These are phyloP conservation scores for Drosophila pandora DNA, from an alignment of 1,140 invertebrate genomes.

Conservation along the genomic window DNA sequence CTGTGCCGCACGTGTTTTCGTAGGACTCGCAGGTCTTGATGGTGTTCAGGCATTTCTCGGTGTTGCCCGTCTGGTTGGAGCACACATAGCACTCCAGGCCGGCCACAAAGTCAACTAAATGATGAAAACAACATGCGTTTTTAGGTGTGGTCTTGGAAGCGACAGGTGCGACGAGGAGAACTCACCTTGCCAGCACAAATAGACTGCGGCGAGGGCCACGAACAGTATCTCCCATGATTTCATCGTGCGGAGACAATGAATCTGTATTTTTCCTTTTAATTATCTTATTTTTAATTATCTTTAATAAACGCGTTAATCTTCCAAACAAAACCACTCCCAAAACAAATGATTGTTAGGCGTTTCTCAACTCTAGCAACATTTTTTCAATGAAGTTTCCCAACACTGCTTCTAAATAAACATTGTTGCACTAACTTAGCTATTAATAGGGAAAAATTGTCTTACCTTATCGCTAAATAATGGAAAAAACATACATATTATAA, in stretches of 20 bases:
- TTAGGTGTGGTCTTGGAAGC: conserved; percentile 54
- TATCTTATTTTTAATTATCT: neutral
- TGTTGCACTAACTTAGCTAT: no score
- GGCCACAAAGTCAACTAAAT: conserved; percentile 85
- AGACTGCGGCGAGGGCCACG: conserved; percentile 52
- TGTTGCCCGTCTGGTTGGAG: conserved; percentile 95
- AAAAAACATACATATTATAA: no score
- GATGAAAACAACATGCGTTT: conserved; percentile 3
- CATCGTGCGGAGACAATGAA: conserved; percentile 17
- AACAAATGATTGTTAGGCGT: conserved; percentile 20
- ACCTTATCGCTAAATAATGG: no score
- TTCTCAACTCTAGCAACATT: conserved; percentile 11
- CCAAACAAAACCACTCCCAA: conserved; percentile 69
- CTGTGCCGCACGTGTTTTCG: conserved; percentile 94
- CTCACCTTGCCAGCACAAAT: conserved; percentile 64
- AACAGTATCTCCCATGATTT: conserved; percentile 63
- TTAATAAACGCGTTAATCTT: conserved; percentile 34
- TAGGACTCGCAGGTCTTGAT: conserved; percentile 94
- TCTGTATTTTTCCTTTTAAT: neutral
- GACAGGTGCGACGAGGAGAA: neutral
- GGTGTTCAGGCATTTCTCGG: conserved; percentile 96
- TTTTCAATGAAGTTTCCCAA: neutral
- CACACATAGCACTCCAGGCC: conserved; percentile 98
- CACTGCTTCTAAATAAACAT: neutral
- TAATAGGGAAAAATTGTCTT: no score